Percentiles rank a stretch among this genome's conserved stretches.
Evolutionary conservation across 1,140 invertebrate genomes (phyloP).

Genomic region (Vanessa tameamea): DNA sequence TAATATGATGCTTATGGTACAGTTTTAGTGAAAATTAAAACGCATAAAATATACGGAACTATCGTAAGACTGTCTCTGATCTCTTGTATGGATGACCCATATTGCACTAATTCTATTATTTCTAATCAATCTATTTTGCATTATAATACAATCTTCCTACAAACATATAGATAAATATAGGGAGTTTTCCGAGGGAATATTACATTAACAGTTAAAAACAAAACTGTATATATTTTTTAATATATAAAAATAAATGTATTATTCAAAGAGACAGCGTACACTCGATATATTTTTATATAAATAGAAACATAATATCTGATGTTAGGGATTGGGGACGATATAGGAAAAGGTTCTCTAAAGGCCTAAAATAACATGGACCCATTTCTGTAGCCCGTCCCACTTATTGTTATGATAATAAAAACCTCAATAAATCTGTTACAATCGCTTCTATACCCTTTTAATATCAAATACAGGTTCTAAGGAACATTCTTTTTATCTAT

Average conservation of each 20-base stretch:
- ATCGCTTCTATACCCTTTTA: slow-evolving; percentile 26
- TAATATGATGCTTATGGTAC: too few relatives aligned
- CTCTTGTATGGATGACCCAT: too few relatives aligned
- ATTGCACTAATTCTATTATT: too few relatives aligned
- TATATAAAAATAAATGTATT: neutral
- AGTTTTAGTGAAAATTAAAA: too few relatives aligned
- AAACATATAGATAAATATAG: too few relatives aligned
- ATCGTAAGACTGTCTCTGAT: too few relatives aligned
- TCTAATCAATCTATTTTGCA: too few relatives aligned
- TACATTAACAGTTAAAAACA: too few relatives aligned
- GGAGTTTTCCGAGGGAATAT: too few relatives aligned
- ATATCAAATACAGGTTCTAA: slow-evolving; percentile 36
- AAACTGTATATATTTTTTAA: too few relatives aligned
- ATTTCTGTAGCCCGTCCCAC: slow-evolving; percentile 41
- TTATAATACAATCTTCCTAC: too few relatives aligned
- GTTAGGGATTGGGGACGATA: neutral
- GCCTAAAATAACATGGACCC: slow-evolving; percentile 10
- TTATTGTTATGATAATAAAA: slow-evolving; percentile 63
- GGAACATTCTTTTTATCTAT: neutral
- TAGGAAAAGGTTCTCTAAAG: neutral
- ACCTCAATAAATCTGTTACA: slow-evolving; percentile 49
- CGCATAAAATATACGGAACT: too few relatives aligned
- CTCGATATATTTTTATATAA: neutral
- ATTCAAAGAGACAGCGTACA: neutral
- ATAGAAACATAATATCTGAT: neutral